Base-by-base conservation (phyloP, 2,113 vertebrate species). In the Alethe diademata region DNA sequence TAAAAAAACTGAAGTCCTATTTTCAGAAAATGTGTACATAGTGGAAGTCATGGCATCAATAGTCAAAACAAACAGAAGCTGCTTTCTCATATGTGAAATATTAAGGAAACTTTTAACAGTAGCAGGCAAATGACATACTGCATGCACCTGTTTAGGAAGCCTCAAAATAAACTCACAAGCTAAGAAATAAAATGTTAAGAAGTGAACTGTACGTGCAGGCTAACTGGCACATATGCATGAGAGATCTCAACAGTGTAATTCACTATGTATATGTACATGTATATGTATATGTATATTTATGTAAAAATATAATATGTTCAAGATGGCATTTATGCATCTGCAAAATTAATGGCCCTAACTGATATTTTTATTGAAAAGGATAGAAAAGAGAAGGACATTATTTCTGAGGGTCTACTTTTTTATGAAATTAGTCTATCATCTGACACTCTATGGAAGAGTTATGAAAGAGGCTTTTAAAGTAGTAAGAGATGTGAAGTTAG, bases 41-140 rank as follows among this genome's bases (percentile, higher is more conserved):
- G 25, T 45, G 78, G 14, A 75, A 87, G 22, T 75, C 72, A n/a
- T 2, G 33, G 50, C 36, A 75, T 28, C 48, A 19, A 60, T 81
- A 78, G 20, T 72, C 19, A 74, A 86, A 71, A 64, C 26, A 72
- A 79, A 87, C 54, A 84, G 70, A 90, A 74, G n/a, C 36, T 81
- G 45, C 12, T 76, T 95, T 67, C 36, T 94, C 3, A 5, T 25
- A 48, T 0, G 0, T 69, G 25, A 88, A 65, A 40, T 75, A 70
- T 19, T 64, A 78, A 17, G 22, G 24, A 42, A 84, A 58, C 11
- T 54, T 83, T 45, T 57, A 57, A 33, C 33, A 42, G 47, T 35
- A 91, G 50, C 28, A 69, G 42, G 24, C 19, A 69, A 70, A 58
- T 13, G 3, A 60, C 43, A 75, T 18, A 18, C 7, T 60, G 33